These are phyloP conservation scores for Eubasilissa splendida DNA, from an alignment of 2,888 invertebrate species.

Conservation along the genomic window DNA sequence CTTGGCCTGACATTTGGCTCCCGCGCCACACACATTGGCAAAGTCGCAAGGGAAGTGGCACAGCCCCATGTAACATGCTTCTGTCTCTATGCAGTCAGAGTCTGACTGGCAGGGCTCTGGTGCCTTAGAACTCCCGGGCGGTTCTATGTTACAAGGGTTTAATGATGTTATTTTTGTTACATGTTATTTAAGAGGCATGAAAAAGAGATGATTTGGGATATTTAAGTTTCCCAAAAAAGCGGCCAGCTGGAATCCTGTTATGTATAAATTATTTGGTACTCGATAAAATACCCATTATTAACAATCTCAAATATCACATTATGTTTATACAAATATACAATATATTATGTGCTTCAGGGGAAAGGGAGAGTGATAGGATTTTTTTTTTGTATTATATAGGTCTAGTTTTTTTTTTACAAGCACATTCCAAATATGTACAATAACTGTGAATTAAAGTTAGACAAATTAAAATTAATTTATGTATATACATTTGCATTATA, in stretches of 20 bases:
- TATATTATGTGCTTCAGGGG: slow-evolving; percentile 11
- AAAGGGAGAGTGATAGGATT: slow-evolving; percentile 17
- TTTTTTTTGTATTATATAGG: slow-evolving; percentile 30
- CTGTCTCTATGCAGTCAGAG: slow-evolving; percentile 86
- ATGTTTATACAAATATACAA: slow-evolving; percentile 17
- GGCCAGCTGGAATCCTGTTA: slow-evolving; percentile 44
- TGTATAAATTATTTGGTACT: slow-evolving; percentile 24
- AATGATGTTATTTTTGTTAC: slow-evolving; percentile 53
- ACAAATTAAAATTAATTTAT: slow-evolving; percentile 32
- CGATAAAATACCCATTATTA: slow-evolving; percentile 9
- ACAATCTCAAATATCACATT: slow-evolving; percentile 7
- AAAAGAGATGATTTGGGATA: slow-evolving; percentile 2
- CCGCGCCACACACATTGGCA: slow-evolving; percentile 79
- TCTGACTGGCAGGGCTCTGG: slow-evolving; percentile 87
- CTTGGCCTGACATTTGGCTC: slow-evolving; percentile 85
- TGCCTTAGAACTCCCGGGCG: slow-evolving; percentile 79
- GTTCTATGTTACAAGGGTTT: slow-evolving; percentile 70
- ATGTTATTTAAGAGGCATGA: slow-evolving; percentile 28
- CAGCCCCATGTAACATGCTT: slow-evolving; percentile 87
- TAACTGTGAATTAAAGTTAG: slow-evolving; percentile 36
- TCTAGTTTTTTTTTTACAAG: slow-evolving; percentile 44
- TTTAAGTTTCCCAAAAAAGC: not conserved
- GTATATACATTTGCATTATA: slow-evolving; percentile 53
- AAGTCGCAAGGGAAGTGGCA: slow-evolving; percentile 90
- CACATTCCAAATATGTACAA: slow-evolving; percentile 56